Base-by-base conservation (phyloP, 2,113 vertebrate species). In the Lichenostomus cassidix region DNA sequence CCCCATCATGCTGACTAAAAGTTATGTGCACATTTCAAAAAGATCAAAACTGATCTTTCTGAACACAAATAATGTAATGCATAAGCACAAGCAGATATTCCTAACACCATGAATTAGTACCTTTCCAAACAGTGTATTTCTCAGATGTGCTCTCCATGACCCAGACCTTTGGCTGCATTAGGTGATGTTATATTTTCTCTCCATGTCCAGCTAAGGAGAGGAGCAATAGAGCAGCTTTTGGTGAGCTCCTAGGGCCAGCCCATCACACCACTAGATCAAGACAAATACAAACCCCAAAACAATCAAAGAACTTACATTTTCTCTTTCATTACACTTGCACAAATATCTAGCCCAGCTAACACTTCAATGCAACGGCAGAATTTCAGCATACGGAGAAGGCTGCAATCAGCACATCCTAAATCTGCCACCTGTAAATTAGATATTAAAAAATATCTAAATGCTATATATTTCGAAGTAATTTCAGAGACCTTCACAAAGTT, bases 281-380 rank as follows among this genome's bases (percentile, higher is more conserved):
- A 59, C 52, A 92, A 83, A 87, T 10, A 58, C 8, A 73, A 56
- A 60, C 12, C 20, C 78, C 47, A 47, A 59, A 95, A 84, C 52
- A 78, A 71, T 7, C 18, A 27, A 75, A 78, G 41, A 62, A 37
- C 97, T 95, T 98, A 99, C 99, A 98, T 98, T 68, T 97, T 98
- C 56, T 97, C 97, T 62, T 90, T 97, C 59, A 99, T 91, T 46
- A 94, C 93, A 56, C 85, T 88, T 21, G 96, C 95, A 90, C 98
- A 95, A 55, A 98, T 97, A 96, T 99, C 99, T 70, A 99, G 90
- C 81, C 99, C 99, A 69, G 98, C 98, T 90, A 99, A 98, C 58
- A 98, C 94, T 64, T 99, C 97, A 71, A 99, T 94, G 69, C 98
- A 98, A 41, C 95, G 97, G 83, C 98, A 98, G 95, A 98, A 98